phyloP scores from a whole-genome alignment of 2,888 invertebrate species.

The Cyaniris semiargus region DNA sequence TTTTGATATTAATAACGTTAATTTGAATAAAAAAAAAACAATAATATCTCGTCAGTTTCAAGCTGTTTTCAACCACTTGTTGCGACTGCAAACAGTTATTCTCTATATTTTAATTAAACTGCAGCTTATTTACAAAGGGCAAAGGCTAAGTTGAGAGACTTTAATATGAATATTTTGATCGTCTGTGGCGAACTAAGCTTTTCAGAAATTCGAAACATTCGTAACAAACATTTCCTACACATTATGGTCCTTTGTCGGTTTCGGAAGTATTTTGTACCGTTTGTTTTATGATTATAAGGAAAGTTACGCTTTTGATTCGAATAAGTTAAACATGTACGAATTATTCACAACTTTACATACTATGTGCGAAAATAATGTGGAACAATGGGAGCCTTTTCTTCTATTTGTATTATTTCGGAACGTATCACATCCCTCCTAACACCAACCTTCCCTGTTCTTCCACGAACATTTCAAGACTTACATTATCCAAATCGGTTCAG shows the following conservation, averaged over 20 bases:
- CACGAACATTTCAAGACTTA: no score
- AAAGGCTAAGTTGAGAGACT: conserved; percentile 34
- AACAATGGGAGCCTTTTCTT: no score
- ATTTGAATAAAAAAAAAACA: background rate
- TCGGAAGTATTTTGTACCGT: conserved; percentile 51
- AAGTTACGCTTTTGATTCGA: background rate
- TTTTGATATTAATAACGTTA: background rate
- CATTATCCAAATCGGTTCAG: no score
- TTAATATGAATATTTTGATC: conserved; percentile 44
- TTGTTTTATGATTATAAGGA: conserved; percentile 25
- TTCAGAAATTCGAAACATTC: conserved; percentile 43
- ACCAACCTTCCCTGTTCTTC: no score
- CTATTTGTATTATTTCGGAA: no score
- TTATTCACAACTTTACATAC: background rate
- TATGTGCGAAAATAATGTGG: background rate
- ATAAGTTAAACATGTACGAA: background rate
- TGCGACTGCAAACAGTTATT: conserved; percentile 10
- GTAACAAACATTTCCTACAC: conserved; percentile 49
- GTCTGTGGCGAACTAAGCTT: conserved; percentile 41
- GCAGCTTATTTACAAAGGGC: conserved; percentile 18
- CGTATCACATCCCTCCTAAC: no score
- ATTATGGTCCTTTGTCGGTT: conserved; percentile 53
- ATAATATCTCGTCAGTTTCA: background rate
- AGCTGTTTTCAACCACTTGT: conserved; percentile 3
- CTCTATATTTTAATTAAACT: conserved; percentile 22